Base-by-base conservation (phyloP, 2,113 vertebrate species). In the Tupaia tana region DNA sequence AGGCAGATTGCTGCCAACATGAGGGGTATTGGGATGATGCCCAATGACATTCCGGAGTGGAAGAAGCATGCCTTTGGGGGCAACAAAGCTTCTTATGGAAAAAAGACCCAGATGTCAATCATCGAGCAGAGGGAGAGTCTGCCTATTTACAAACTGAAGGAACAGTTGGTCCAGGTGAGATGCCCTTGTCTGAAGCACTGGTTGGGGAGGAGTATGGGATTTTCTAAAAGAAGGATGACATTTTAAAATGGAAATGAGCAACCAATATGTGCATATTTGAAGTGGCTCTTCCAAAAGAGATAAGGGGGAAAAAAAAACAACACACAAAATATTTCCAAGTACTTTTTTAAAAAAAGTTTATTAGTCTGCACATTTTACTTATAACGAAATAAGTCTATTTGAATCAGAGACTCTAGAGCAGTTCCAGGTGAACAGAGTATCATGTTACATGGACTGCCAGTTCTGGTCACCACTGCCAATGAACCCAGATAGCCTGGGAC, bases 11-110 rank as follows among this genome's bases (percentile, higher is more conserved):
- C 99, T 20, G 99, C 99, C 91, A 99, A 99, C 98, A 99, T 99
- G 99, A 97, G 99, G 81, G 99, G 99, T n/a, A 99, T 99, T 92
- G 99, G 99, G 86, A 99, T 99, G 99, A 99, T 99, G 99, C 99
- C 99, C 85, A 99, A 99, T 3, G 99, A 99, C 97, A 99, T 99
- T 97, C 99, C 99, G 0, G 99, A 99, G 97, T 99, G 99, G 99
- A 99, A 99, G 98, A 99, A 99, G 94, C 99, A 99, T 79, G 99
- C 99, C 0, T 99, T 99, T 96, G 99, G 99, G 63, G 99, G 99
- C 86, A 99, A 99, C 98, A 99, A 99, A 98, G 99, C 99, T 43
- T 99, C 99, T 1, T 99, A 99, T 2, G 99, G 99, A 52, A 99
- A 99, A 97, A 99, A 99, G 98, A 99, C 99, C 0, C 99, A 99